Evolutionary conservation across 2,888 invertebrate species (phyloP).

Genomic region (Epirrita christyi): DNA sequence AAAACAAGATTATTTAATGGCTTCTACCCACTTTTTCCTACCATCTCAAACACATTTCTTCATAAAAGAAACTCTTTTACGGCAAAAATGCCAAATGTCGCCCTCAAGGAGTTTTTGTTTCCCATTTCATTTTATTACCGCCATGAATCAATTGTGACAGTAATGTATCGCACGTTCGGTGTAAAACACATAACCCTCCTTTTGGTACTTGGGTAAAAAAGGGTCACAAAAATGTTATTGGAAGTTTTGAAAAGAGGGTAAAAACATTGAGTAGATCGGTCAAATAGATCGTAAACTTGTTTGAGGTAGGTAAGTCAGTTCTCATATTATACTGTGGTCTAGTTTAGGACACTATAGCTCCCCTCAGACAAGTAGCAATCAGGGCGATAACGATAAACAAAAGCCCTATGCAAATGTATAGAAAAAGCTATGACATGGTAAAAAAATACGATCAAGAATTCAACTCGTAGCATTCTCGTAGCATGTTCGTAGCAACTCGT

Average conservation of each 20-base stretch:
- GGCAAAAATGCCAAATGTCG: constrained; percentile 14
- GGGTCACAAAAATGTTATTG: constrained; percentile 12
- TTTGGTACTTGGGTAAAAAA: constrained; percentile 13
- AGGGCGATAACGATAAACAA: no score
- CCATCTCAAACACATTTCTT: neutral
- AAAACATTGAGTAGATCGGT: neutral
- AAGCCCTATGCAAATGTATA: no score
- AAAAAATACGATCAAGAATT: no score
- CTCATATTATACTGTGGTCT: neutral
- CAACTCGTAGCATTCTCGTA: no score
- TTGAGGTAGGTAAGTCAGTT: neutral
- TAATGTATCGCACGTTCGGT: constrained; percentile 22
- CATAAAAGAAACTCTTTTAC: constrained; percentile 8
- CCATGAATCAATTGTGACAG: constrained; percentile 33
- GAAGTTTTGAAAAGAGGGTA: neutral
- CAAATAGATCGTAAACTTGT: no score
- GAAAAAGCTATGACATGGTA: no score
- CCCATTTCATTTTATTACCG: constrained; percentile 32
- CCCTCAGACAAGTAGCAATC: no score
- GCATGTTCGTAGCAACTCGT: no score
- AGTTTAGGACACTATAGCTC: neutral
- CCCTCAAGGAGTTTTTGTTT: constrained; percentile 22
- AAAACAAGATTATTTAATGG: neutral
- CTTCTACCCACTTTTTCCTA: no score
- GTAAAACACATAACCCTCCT: constrained; percentile 18